Conservation (phyloP, 1,140 invertebrate species). For the Calliphora vicina region DNA sequence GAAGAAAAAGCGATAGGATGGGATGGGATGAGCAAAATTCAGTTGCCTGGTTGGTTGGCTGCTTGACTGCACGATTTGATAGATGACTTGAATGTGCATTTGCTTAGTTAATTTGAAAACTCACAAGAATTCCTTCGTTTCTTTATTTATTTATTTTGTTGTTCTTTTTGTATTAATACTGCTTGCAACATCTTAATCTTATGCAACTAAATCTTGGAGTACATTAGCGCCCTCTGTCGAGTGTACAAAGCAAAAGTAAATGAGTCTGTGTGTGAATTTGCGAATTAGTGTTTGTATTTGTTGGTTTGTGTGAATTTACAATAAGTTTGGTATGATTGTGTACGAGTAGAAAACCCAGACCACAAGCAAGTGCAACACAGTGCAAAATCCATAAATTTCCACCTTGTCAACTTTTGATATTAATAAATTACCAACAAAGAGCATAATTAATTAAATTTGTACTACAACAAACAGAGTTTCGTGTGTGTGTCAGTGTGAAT, state of each 20-base stretch:
- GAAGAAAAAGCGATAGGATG: background rate
- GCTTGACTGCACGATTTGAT: background rate
- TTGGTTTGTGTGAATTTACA: background rate
- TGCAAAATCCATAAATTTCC: conserved; percentile 40
- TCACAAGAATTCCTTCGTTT: too few species aligned
- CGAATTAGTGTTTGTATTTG: background rate
- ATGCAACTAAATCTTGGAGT: background rate
- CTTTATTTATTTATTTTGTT: background rate
- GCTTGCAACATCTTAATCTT: background rate
- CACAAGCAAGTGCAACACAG: conserved; percentile 4
- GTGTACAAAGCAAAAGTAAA: background rate
- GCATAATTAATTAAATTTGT: conserved; percentile 40
- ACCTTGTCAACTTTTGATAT: conserved; percentile 41
- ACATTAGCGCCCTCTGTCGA: background rate
- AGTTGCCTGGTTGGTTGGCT: conserved; percentile 11
- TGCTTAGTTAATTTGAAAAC: conserved; percentile 2
- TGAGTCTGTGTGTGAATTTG: background rate
- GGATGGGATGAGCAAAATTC: background rate
- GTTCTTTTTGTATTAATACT: background rate
- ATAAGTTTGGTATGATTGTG: background rate
- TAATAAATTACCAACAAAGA: conserved; percentile 40
- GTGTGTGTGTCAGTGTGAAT: too few species aligned
- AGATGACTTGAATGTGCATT: background rate
- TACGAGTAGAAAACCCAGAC: background rate
- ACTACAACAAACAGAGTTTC: background rate